Conservation (phyloP, 2,113 vertebrate species). For the Pluvianellus socialis region DNA sequence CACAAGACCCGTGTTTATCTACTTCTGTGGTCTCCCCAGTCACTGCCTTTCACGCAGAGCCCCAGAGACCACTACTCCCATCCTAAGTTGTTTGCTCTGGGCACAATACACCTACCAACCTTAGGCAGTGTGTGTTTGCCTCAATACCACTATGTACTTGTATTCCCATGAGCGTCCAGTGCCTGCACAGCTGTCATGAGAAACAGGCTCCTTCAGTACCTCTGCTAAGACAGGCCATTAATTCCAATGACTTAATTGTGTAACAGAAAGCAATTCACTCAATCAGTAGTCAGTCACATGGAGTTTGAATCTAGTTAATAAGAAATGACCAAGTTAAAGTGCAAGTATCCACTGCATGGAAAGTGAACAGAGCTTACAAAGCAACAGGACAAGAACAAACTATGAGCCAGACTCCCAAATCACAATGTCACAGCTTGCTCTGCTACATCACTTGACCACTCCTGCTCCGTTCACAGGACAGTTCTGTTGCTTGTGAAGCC, state of each 20-base stretch:
- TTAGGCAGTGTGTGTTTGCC: not conserved
- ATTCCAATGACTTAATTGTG: not conserved
- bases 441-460: not conserved
- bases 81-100: not conserved
- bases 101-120: not conserved
- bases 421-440: not conserved
- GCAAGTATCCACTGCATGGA: not conserved
- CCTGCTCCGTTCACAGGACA: not conserved
- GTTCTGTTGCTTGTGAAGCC: not conserved
- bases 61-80: not conserved
- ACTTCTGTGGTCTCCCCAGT: not conserved
- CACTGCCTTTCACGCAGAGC: not conserved
- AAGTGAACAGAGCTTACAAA: not conserved
- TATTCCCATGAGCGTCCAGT: not conserved
- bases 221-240: not conserved
- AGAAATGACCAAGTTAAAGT: not conserved
- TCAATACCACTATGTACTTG: not conserved
- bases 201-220: not conserved
- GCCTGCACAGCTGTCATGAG: not conserved
- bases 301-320: not conserved
- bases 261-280: slow-evolving; percentile 14
- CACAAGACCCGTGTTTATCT: accelerated
- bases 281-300: not conserved
- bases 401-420: not conserved
- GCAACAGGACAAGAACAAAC: not conserved